A percentile compares a stretch with the other conserved stretches of the same genome.
These are phyloP conservation scores for Macquaria ambigua DNA, from an alignment of 2,113 vertebrate species.

Conservation along the genomic window DNA sequence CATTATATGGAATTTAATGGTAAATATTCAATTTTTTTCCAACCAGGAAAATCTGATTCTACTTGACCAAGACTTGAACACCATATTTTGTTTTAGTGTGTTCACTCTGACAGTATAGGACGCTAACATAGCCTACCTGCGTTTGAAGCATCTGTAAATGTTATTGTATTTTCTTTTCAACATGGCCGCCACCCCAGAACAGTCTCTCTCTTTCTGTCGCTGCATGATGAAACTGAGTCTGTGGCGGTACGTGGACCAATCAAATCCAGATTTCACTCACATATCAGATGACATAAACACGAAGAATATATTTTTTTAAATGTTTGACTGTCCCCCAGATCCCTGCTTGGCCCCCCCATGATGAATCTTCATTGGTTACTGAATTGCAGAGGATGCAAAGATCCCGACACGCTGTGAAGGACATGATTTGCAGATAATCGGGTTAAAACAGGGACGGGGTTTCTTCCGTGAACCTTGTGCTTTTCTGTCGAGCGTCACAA, in stretches of 20 bases:
- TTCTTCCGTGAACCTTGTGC: slow-evolving; percentile 70
- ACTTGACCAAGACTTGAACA: slow-evolving; percentile 1
- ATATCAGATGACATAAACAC: slow-evolving; percentile 67
- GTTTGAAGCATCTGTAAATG: slow-evolving; percentile 30
- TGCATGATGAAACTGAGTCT: slow-evolving; percentile 48
- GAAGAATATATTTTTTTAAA: slow-evolving; percentile 21
- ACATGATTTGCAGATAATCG: slow-evolving; percentile 71
- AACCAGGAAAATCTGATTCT: slow-evolving; percentile 27
- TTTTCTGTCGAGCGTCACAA: slow-evolving; percentile 86
- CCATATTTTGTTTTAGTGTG: background rate
- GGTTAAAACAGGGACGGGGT: slow-evolving; percentile 67
- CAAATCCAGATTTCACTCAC: slow-evolving; percentile 65
- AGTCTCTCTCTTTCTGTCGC: slow-evolving; percentile 13
- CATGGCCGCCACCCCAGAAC: slow-evolving; percentile 61
- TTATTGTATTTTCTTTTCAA: slow-evolving; percentile 55
- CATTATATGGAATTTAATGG: slow-evolving; percentile 39
- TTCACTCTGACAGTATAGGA: slow-evolving; percentile 8
- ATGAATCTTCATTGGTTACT: slow-evolving; percentile 62
- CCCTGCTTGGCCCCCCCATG: slow-evolving; percentile 36
- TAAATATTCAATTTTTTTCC: slow-evolving; percentile 24
- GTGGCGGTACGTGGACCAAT: slow-evolving; percentile 55
- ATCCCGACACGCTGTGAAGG: slow-evolving; percentile 73
- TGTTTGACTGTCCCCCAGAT: slow-evolving; percentile 32
- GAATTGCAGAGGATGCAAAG: slow-evolving; percentile 68
- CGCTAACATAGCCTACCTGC: background rate